A percentile compares a stretch with the other conserved stretches of the same genome.
phyloP scores from a whole-genome alignment of 2,888 invertebrate genomes.

The Scrobipalpa atriplicella region DNA sequence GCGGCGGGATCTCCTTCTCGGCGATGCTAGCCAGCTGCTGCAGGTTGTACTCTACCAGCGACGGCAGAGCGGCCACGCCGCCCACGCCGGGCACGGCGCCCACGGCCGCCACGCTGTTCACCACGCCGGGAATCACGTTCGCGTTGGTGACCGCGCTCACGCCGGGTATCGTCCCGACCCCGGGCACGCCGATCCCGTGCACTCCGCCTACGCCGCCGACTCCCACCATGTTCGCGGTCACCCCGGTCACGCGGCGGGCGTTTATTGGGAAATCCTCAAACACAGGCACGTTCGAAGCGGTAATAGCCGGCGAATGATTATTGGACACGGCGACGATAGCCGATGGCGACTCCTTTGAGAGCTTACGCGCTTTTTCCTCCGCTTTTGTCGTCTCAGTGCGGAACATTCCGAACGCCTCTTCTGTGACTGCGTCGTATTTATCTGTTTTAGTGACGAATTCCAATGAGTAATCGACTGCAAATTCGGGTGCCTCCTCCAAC shows the following conservation, averaged over 20 bases:
- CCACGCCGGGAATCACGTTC: constrained; percentile 62
- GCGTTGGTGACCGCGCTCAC: constrained; percentile 58
- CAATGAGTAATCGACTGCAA: constrained; percentile 89
- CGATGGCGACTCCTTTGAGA: constrained; percentile 68
- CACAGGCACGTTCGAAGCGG: constrained; percentile 87
- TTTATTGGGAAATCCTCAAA: constrained; percentile 88
- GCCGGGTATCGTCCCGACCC: constrained; percentile 56
- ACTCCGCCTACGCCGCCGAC: constrained; percentile 54
- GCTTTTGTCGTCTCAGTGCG: constrained; percentile 85
- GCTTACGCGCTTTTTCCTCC: constrained; percentile 75
- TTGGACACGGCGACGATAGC: constrained; percentile 73
- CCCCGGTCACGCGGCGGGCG: constrained; percentile 72
- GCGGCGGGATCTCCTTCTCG: constrained; percentile 84
- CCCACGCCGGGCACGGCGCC: constrained; percentile 52
- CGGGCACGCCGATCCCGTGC: constrained; percentile 55
- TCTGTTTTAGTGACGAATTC: constrained; percentile 92
- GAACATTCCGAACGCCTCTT: constrained; percentile 89
- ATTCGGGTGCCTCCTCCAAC: constrained; percentile 91
- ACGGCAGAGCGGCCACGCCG: constrained; percentile 76
- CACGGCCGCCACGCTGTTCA: constrained; percentile 61
- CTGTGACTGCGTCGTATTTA: constrained; percentile 88
- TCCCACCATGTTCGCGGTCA: constrained; percentile 58
- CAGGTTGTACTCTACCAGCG: constrained; percentile 93
- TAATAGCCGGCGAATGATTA: constrained; percentile 75
- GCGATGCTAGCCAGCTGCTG: constrained; percentile 92